A percentile compares a stretch with the other conserved stretches of the same genome.
Evolutionary conservation across 2,797 vertebrate genomes (phyloP).

Genomic region (Tapera naevia): DNA sequence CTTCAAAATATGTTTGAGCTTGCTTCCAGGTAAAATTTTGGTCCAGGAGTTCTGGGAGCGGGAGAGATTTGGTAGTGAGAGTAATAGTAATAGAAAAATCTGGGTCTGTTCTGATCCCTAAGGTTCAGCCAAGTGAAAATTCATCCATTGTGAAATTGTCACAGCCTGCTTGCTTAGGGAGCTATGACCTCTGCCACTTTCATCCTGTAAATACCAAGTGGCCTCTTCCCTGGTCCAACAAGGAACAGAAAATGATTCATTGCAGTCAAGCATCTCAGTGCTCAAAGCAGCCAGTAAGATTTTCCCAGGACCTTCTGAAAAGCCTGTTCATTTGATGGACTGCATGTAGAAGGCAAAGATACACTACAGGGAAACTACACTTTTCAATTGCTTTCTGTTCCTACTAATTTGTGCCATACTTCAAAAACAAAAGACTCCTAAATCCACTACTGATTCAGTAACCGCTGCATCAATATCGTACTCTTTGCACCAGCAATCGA

Average conservation of each 20-base stretch:
- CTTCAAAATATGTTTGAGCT: constrained; percentile 18
- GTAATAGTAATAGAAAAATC: not conserved
- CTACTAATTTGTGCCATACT: not conserved
- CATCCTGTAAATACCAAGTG: not conserved
- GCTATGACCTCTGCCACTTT: not conserved
- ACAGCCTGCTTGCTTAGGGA: not conserved
- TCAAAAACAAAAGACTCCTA: not conserved
- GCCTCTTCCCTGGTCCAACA: constrained; percentile 13
- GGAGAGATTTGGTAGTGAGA: not conserved
- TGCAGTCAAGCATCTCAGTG: constrained; percentile 42
- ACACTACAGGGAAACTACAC: not conserved
- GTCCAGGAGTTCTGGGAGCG: not conserved
- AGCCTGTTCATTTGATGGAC: constrained; percentile 1
- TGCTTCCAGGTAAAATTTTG: not conserved
- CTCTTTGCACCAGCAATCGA: not conserved
- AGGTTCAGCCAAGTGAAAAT: constrained; percentile 1
- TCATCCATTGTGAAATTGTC: not conserved
- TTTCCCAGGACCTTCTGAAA: constrained; percentile 63
- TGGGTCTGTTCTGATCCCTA: not conserved
- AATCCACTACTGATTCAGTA: not conserved
- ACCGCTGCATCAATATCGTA: not conserved
- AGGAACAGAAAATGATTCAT: constrained; percentile 42
- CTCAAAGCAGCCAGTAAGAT: constrained; percentile 34
- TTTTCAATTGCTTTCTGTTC: not conserved
- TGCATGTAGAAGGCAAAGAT: not conserved